Base-by-base conservation (phyloP, 2,888 invertebrate genomes). In the Dryobota labecula region DNA sequence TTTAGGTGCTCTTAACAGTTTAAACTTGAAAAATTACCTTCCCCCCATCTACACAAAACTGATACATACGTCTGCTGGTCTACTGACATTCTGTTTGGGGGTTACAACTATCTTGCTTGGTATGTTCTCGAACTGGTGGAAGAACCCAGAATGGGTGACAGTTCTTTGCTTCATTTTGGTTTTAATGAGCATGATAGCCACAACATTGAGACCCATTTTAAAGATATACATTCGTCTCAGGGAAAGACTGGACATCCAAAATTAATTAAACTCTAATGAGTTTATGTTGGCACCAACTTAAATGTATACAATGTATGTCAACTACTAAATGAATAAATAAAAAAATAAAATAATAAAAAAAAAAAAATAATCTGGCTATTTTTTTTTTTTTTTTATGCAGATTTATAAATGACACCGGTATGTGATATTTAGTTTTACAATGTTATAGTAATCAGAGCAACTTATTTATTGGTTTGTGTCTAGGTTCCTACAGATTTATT, bases 21-120 rank as follows among this genome's bases (percentile, higher is more conserved):
- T 95, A 20, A 94, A 95, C 83, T 84, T 96, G 27, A 96, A 96
- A 82, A 82, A 93, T 66, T 95, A 94, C 70, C 84, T 96, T 58
- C 93, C 96, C 56, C 96, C 96, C 2, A 92, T 96, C 57, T 96
- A 94, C 70, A 95, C 93, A 20, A 96, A 96, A 88, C 84, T 96
- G 2, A 67, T 96, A 47, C 96, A 96, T 89, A 94, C 95, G 18
- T 88, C 91, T 36, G 88, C 93, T 43, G 96, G 96, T 41, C 83
- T 96, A 18, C 63, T 93, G 15, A 96, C 96, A 36, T 95, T 93
- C 82, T 88, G 90, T 67, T 87, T 96, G 71, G 96, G 96, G 18
- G 87, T 94, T 11, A 90, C 94, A 47, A 92, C 96, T 8, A 94
- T 96, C 70, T 87, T 93, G 73, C 88, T 96, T 27, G 95, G 92